Base-by-base conservation (phyloP, 2,113 vertebrate species). In the Lethenteron reissneri region DNA sequence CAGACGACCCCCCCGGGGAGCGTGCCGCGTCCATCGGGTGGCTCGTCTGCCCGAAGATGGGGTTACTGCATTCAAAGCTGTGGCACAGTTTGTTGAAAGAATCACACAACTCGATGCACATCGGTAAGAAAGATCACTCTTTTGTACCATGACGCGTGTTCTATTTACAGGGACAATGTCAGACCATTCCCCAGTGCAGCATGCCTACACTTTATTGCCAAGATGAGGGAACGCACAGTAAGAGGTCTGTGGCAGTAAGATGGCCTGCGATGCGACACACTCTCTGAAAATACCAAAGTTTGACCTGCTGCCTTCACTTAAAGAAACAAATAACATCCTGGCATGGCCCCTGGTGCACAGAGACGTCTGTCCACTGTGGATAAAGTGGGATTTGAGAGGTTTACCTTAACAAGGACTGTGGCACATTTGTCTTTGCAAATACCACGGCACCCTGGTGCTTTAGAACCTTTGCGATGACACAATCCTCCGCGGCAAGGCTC, bases 341-440 rank as follows among this genome's bases (percentile, higher is more conserved):
- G 56, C 15, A 12, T 17, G 10, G 9, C 19, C 14, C 57, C 57
- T 57, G 9, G 4, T 13, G 25, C 9, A 13, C 58, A 68, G 41
- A 19, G 9, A 71, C 13, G 57, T 68, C 59, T 68, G 2, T 56
- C 19, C 3, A 12, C 57, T 17, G 12, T 72, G 4, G 21, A 68
- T 57, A n/a, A 13, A 15, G 21, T 17, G 8, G 69, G 25, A 17
- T 21, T 64, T 56, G 15, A 64, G 25, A 8, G 12, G 12, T 74
- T 78, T 80, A 95, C 92, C 74, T 95, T 57, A 89, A 62, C 68
- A 92, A 80, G 71, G 82, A 83, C 78, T 92, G 89, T 2, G 89
- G 86, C 56, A 96, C 7, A 9, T 96, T 92, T 77, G 92, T 97
- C 78, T 88, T 90, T 75, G 88, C 85, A 68, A 95, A 96, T 0